A percentile compares a stretch with the other conserved stretches of the same genome.
These are phyloP conservation scores for Phorcus lineatus DNA, from an alignment of 2,888 invertebrate species.

Conservation along the genomic window DNA sequence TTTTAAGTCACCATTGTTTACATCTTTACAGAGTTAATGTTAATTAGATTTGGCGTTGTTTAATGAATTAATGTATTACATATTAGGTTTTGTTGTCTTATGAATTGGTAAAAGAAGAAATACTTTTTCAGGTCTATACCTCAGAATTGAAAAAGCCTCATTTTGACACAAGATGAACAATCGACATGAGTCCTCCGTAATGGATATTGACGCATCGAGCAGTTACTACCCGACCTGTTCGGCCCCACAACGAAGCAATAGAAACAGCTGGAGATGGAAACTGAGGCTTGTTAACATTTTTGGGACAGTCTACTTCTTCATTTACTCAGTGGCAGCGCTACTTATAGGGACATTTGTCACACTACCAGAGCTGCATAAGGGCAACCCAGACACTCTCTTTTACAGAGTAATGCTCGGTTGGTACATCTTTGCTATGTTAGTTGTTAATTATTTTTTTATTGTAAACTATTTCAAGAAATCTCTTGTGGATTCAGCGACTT, in stretches of 20 bases:
- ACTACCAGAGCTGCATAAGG: constrained; percentile 45
- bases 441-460: constrained; percentile 57
- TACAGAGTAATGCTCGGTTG: constrained; percentile 39
- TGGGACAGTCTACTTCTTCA: constrained; percentile 51
- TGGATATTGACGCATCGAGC: background rate
- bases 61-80: too few relatives aligned
- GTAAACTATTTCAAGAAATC: constrained; percentile 46
- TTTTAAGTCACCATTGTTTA: too few relatives aligned
- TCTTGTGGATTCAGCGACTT: constrained; percentile 13
- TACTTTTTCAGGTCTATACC: too few relatives aligned
- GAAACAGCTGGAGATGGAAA: constrained; percentile 25
- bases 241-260: background rate
- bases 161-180: background rate
- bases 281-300: constrained; percentile 45
- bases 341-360: constrained; percentile 46
- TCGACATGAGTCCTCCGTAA: background rate
- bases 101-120: too few relatives aligned
- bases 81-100: too few relatives aligned
- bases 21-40: too few relatives aligned
- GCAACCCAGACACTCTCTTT: constrained; percentile 36
- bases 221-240: background rate
- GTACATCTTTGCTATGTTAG: constrained; percentile 50
- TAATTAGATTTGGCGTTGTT: too few relatives aligned
- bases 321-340: constrained; percentile 42
- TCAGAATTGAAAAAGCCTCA: too few relatives aligned